A percentile compares a stretch with the other conserved stretches of the same genome.
Conservation (phyloP, 2,797 vertebrate genomes). For the Parauchenoglanis ngamensis region DNA sequence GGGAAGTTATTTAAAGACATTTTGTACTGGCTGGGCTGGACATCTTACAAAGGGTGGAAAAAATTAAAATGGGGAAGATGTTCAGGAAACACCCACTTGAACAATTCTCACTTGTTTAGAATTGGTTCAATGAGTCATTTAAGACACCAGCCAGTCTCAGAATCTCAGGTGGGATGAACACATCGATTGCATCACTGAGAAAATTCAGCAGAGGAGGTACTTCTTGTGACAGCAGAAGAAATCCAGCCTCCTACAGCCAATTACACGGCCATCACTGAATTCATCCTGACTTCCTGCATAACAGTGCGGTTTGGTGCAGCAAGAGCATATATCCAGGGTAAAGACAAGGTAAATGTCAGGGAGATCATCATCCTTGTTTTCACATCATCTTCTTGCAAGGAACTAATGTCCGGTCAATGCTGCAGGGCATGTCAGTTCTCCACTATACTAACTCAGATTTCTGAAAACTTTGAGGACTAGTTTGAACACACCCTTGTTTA, state of each 20-base stretch:
- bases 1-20: neutral
- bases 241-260: neutral
- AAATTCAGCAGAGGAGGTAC: neutral
- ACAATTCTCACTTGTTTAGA: neutral
- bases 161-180: slow-evolving; percentile 8
- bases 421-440: neutral
- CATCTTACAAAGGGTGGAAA: too few species aligned
- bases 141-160: neutral
- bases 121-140: neutral
- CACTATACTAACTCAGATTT: neutral
- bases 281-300: neutral
- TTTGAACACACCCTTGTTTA: neutral
- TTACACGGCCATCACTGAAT: neutral
- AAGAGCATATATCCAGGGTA: neutral
- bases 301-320: neutral
- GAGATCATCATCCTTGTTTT: neutral
- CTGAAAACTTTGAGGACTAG: neutral
- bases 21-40: too few species aligned
- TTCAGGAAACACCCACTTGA: slow-evolving; percentile 1
- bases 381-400: neutral
- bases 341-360: neutral
- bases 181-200: neutral
- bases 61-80: too few species aligned
- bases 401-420: neutral
- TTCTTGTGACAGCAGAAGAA: neutral